Evolutionary conservation across 2,797 vertebrate species (phyloP).

Genomic region (Anableps anableps): DNA sequence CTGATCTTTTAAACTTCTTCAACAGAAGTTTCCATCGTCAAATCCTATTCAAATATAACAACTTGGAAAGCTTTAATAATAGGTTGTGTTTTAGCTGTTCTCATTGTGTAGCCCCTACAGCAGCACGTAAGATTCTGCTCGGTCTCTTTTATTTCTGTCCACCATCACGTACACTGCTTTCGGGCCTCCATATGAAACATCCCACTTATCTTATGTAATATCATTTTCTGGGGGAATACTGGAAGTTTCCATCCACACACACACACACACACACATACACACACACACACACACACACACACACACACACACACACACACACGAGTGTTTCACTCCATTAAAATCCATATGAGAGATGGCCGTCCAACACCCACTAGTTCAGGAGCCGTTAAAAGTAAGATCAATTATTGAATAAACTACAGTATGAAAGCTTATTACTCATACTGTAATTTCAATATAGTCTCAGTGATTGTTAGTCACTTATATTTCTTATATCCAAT

Average conservation of each 20-base stretch:
- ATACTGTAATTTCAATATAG: constrained; percentile 6
- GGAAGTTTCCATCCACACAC: constrained; percentile 58
- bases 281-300: constrained; percentile 39
- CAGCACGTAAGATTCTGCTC: constrained; percentile 29
- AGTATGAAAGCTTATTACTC: constrained; percentile 17
- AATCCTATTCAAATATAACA: constrained; percentile 20
- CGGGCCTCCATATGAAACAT: constrained; percentile 64
- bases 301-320: constrained; percentile 45
- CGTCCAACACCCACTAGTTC: constrained; percentile 24
- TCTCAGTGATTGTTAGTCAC: constrained; percentile 40
- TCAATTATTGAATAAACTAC: constrained; percentile 31
- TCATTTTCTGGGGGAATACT: constrained; percentile 61
- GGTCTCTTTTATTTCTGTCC: constrained; percentile 60
- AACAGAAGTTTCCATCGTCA: constrained; percentile 7
- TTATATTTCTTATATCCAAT: constrained; percentile 54
- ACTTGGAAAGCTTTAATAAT: constrained; percentile 19
- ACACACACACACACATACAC: constrained; percentile 5
- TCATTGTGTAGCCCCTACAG: constrained; percentile 33
- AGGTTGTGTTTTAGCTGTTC: constrained; percentile 21
- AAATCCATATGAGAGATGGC: constrained; percentile 39
- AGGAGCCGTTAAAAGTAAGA: constrained; percentile 42
- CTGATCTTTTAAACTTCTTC: constrained; percentile 32
- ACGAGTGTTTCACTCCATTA: constrained; percentile 51
- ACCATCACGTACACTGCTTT: constrained; percentile 50
- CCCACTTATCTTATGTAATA: constrained; percentile 76